Evolutionary conservation across 1,140 invertebrate species (phyloP), one percentile per base, ranked within the genome.

Genomic region (Drosophila burlai): DNA sequence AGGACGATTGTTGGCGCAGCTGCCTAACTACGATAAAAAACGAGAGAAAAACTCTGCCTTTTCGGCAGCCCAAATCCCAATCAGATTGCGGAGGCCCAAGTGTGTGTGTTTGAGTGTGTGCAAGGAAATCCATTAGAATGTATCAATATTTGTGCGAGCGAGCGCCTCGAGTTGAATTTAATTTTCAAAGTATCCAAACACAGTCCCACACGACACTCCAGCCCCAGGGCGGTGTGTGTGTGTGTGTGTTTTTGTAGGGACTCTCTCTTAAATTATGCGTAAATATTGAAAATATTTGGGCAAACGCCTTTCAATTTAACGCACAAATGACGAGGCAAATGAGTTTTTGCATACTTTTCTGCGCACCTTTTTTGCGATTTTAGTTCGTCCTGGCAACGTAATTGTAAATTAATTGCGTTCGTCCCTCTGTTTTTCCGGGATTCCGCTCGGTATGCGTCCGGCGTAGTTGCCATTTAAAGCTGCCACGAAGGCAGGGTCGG

Each of bases 71-170:
- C 52, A 60, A 75, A 66, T 69, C 63, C 63, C 69, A 73, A 73
- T 73, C 67, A 69, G 66, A 36, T 73, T 54, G 57, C 34, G 50
- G 64, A 36, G 31, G 49, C 43, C 40, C 64, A 60, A 16, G 21
- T 74, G 18, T 60, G 40, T 63, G 31, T 24, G 31, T 13, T 18
- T 52, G 40, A 75, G 62, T 75, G 71, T 67, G 31, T 65, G 66
- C 62, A 65, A 72, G 81, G 69, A 85, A 91, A 87, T 81, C 83
- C 87, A 91, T 91, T 91, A 91, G 87, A 86, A 91, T 84, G 81
- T 91, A 91, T 91, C 87, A 91, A 91, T 91, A 91, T 91, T 91
- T 91, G 87, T 87, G 87, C 76, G 59, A 61, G 40, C 54, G 47
- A 86, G 66, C 66, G 81, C 89, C 83, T 84, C 66, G 73, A 76